phyloP scores from a whole-genome alignment of 2,888 invertebrate species.

The Habroteleia sp. region DNA sequence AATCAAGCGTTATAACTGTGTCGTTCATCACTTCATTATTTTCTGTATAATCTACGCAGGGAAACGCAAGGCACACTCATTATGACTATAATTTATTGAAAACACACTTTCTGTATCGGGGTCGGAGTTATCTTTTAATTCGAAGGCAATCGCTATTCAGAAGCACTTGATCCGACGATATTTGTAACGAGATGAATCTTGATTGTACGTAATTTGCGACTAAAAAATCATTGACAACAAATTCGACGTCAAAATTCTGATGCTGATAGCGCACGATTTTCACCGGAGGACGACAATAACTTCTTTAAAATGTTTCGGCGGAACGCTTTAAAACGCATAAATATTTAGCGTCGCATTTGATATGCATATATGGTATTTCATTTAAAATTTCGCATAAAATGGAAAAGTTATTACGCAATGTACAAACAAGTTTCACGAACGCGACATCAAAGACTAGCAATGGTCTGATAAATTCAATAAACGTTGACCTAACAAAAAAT shows the following conservation, averaged over 20 bases:
- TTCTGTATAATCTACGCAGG: constrained; percentile 12
- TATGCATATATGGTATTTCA: constrained; percentile 17
- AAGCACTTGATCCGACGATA: too few relatives aligned
- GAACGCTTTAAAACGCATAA: constrained; percentile 18
- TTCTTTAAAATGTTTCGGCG: background rate
- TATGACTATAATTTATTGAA: too few relatives aligned
- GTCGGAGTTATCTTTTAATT: too few relatives aligned
- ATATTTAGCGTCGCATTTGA: constrained; percentile 30
- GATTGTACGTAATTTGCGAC: too few relatives aligned
- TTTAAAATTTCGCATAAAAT: constrained; percentile 23
- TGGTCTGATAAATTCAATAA: constrained; percentile 25
- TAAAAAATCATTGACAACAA: too few relatives aligned
- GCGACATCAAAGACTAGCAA: constrained; percentile 21
- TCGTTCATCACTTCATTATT: constrained; percentile 15
- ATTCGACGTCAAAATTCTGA: too few relatives aligned
- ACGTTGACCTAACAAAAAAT: too few relatives aligned
- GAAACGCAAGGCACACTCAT: too few relatives aligned
- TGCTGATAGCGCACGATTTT: background rate
- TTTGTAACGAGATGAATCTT: too few relatives aligned
- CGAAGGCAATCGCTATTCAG: too few relatives aligned
- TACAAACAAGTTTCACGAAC: constrained; percentile 20
- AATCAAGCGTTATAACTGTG: constrained; percentile 4
- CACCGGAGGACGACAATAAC: background rate
- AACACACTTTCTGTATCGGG: too few relatives aligned
- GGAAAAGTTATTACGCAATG: constrained; percentile 25